phyloP scores from a whole-genome alignment of 1,140 invertebrate species.

The Scaptomyza pallida region DNA sequence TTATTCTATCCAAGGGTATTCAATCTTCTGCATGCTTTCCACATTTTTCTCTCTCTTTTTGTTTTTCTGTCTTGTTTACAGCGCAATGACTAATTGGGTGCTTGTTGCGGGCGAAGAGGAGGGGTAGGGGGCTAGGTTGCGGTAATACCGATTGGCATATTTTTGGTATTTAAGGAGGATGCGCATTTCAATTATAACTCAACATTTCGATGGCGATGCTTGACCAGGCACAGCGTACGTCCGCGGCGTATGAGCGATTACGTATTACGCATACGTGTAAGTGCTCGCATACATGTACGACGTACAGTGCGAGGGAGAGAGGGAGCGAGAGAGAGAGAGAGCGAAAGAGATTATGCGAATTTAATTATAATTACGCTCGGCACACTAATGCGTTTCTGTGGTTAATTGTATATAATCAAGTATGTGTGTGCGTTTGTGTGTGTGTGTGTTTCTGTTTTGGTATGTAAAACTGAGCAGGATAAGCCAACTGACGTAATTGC shows the following conservation, averaged over 20 bases:
- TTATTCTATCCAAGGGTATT: not conserved
- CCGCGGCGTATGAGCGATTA: slow-evolving; percentile 50
- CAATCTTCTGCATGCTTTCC: not conserved
- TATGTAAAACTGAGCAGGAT: slow-evolving; percentile 2
- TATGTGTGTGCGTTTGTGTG: not conserved
- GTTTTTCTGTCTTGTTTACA: slow-evolving; percentile 12
- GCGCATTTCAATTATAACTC: slow-evolving; percentile 19
- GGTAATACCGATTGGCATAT: slow-evolving; percentile 10
- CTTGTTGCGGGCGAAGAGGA: too few species aligned
- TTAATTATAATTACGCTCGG: slow-evolving; percentile 74
- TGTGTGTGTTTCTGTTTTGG: not conserved
- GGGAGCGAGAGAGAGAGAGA: not conserved
- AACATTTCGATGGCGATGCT: slow-evolving; percentile 19
- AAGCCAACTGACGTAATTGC: slow-evolving; percentile 26
- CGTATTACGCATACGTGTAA: slow-evolving; percentile 38
- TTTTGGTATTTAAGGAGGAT: slow-evolving; percentile 30
- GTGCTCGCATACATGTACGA: not conserved
- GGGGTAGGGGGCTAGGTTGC: too few species aligned
- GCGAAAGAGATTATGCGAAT: slow-evolving; percentile 56
- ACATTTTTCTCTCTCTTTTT: not conserved
- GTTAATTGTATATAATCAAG: slow-evolving; percentile 2
- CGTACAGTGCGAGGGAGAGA: not conserved
- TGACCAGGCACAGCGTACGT: slow-evolving; percentile 29
- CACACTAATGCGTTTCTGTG: slow-evolving; percentile 51
- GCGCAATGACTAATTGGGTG: slow-evolving; percentile 5